Evolutionary conservation across 2,113 vertebrate genomes (phyloP), one percentile per base, ranked within the genome.

Genomic region (Calypte anna): DNA sequence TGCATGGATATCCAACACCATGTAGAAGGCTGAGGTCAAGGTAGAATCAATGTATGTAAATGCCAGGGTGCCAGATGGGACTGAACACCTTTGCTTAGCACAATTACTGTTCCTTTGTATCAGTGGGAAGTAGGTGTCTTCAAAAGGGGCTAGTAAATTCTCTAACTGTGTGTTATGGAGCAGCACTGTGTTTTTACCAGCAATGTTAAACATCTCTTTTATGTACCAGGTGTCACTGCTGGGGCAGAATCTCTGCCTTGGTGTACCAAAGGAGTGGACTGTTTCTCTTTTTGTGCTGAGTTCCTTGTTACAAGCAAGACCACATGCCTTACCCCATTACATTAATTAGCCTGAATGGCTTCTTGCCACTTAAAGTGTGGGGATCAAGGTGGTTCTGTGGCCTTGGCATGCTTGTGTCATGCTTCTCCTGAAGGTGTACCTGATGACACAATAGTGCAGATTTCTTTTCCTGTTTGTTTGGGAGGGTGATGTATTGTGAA

Each of bases 371-470:
- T 61, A 28, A 62, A 50, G 25, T 40, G 43, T 1, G 0, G 40
- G 3, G 8, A 11, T 53, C 36, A 31, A 70, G 28, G 16, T 64
- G 44, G 27, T 25, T 55, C 50, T 24, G 30, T 44, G 40, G 14
- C 50, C 5, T 58, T 69, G 19, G 7, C 31, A 10, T 58, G 31
- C n/a, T 51, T 70, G 51, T 48, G 11, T 33, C 36, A 33, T 51
- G 33, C 14, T 12, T 54, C 24, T 21, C 38, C 13, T 2, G 3
- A 48, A 31, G 11, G 9, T 77, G 36, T 1, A 0, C 36, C 76
- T 30, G 16, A 8, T n/a, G 27, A 5, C 63, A 12, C 4, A 10
- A 36, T 66, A 28, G n/a, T 3, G 9, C 7, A 66, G 9, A 54
- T 66, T 66, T 72, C 30, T 54, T 8, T 25, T 48, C 33, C 21